These are phyloP conservation scores for Poeciliopsis occidentalis DNA, from an alignment of 2,113 vertebrate genomes.

Conservation along the genomic window DNA sequence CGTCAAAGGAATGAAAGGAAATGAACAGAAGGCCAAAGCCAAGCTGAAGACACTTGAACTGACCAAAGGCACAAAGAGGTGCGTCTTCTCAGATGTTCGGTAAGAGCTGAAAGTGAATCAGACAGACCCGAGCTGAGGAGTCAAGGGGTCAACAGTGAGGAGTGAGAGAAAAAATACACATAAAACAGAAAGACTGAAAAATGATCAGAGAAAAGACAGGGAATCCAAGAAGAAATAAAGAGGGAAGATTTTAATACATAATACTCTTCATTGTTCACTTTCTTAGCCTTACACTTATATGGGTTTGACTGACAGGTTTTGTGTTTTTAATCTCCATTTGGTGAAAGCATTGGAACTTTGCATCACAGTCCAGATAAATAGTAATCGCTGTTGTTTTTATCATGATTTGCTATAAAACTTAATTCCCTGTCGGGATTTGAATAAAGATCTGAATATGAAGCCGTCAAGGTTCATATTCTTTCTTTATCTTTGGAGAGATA, in stretches of 20 bases:
- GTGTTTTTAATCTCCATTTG: too few species aligned
- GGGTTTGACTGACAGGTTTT: too few species aligned
- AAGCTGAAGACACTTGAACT: background rate
- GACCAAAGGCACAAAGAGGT: background rate
- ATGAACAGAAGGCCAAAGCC: background rate
- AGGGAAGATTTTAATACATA: background rate
- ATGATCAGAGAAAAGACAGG: slow-evolving; percentile 6
- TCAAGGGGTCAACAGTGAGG: background rate
- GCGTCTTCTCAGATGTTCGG: too few species aligned
- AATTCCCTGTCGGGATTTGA: too few species aligned
- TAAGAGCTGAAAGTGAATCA: background rate
- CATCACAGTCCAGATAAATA: too few species aligned
- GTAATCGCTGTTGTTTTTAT: too few species aligned
- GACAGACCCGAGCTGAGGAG: background rate
- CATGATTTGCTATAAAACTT: too few species aligned
- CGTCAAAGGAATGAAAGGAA: background rate
- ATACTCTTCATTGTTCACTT: too few species aligned
- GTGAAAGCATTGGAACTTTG: too few species aligned
- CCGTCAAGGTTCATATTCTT: too few species aligned
- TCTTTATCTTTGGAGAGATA: slow-evolving; percentile 17
- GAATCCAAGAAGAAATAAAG: background rate
- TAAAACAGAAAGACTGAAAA: background rate
- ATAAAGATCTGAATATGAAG: background rate
- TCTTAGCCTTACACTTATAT: too few species aligned
- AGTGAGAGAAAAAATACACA: background rate